Evolutionary conservation across 2,888 invertebrate genomes (phyloP).

Genomic region (Plebejus argus): DNA sequence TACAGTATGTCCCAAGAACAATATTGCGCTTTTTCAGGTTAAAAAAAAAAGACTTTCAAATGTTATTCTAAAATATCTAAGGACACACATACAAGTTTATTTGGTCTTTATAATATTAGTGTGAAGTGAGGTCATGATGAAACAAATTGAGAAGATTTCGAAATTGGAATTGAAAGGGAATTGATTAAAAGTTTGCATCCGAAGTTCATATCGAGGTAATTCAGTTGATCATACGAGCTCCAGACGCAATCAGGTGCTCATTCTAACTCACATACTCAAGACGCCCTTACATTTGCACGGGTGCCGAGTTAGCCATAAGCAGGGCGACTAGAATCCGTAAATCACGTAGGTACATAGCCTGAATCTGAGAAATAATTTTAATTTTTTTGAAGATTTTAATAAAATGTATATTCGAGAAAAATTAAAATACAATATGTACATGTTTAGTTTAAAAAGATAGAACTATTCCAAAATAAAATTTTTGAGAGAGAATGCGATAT

Average conservation of each 20-base stretch:
- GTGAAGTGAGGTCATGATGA: background rate
- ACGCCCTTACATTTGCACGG: constrained; percentile 55
- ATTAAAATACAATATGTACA: too few species aligned
- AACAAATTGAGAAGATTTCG: background rate
- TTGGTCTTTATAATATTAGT: too few species aligned
- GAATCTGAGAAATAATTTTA: background rate
- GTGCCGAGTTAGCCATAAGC: constrained; percentile 51
- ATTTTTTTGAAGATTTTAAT: too few species aligned
- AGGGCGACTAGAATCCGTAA: constrained; percentile 28
- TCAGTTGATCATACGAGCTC: constrained; percentile 52
- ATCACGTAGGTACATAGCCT: background rate
- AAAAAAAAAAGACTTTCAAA: too few species aligned
- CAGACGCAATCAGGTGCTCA: constrained; percentile 76
- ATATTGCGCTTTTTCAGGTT: too few species aligned
- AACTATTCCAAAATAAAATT: too few species aligned
- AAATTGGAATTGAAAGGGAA: constrained; percentile 1
- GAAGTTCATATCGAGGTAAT: constrained; percentile 40
- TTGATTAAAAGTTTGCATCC: constrained; percentile 20
- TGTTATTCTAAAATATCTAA: too few species aligned
- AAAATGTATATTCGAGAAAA: too few species aligned
- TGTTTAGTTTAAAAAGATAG: too few species aligned
- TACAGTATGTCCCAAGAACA: too few species aligned
- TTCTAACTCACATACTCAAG: constrained; percentile 46
- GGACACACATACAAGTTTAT: too few species aligned
- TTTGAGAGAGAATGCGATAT: too few species aligned